phyloP scores from a whole-genome alignment of 2,888 invertebrate genomes.

The Hesperia comma region DNA sequence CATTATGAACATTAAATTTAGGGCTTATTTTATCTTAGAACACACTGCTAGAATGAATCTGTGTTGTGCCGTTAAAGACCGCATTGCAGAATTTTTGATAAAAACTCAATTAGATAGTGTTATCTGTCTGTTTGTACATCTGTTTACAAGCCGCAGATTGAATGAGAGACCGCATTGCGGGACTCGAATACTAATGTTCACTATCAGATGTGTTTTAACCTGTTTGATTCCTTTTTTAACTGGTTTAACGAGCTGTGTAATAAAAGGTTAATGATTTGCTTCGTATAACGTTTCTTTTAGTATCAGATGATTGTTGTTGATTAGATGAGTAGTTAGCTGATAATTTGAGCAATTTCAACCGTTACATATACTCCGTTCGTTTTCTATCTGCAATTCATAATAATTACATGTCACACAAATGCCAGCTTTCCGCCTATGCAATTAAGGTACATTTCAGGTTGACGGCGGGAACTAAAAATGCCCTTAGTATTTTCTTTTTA shows the following conservation, averaged over 20 bases:
- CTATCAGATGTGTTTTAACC: not conserved
- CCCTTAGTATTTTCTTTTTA: too few species aligned
- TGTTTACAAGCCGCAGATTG: not conserved
- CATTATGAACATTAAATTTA: not conserved
- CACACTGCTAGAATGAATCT: conserved; percentile 10
- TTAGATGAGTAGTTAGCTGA: not conserved
- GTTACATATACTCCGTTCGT: too few species aligned
- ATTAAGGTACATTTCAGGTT: too few species aligned
- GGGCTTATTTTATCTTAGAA: conserved; percentile 3
- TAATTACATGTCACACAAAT: too few species aligned
- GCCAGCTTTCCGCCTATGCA: too few species aligned
- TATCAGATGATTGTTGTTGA: not conserved
- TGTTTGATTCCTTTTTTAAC: not conserved
- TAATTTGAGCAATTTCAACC: too few species aligned
- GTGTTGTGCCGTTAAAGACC: conserved; percentile 29
- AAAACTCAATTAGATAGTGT: conserved; percentile 21
- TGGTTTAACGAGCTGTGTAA: not conserved
- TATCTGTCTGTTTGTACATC: conserved; percentile 20
- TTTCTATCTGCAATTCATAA: too few species aligned
- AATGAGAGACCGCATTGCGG: conserved; percentile 20
- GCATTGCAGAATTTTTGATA: conserved; percentile 59
- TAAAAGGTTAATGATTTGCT: not conserved
- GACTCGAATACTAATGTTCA: not conserved
- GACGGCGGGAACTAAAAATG: too few species aligned
- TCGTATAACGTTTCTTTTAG: not conserved